phyloP scores from a whole-genome alignment of 92 coral and sea anemone genomes.

The Epizoanthus illoricatus region DNA sequence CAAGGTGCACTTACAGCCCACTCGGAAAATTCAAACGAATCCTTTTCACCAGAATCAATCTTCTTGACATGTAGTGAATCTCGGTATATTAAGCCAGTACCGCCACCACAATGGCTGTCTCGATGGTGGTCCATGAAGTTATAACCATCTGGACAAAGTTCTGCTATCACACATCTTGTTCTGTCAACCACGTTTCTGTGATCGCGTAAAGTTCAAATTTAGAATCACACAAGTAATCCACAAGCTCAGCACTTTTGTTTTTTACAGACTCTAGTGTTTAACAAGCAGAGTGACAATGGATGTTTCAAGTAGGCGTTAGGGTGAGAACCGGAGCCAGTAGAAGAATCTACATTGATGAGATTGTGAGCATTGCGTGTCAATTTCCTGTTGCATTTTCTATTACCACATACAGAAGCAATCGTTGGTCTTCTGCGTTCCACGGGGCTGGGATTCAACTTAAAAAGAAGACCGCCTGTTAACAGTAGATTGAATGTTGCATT shows the following conservation, averaged over 20 bases:
- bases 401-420: constrained; percentile 13
- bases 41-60: constrained; percentile 49
- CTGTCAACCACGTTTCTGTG: constrained; percentile 39
- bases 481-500: constrained; percentile 24
- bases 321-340: constrained; percentile 9
- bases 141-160: constrained; percentile 39
- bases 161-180: constrained; percentile 37
- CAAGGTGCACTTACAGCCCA: constrained; percentile 36
- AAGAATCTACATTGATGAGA: constrained; percentile 16
- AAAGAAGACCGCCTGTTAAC: constrained; percentile 31
- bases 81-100: constrained; percentile 27
- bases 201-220: constrained; percentile 42
- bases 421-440: constrained; percentile 32
- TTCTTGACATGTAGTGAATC: constrained; percentile 33
- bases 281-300: constrained; percentile 26
- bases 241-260: constrained; percentile 38
- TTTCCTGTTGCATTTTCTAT: constrained; percentile 4
- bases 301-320: constrained; percentile 1
- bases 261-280: constrained; percentile 31
- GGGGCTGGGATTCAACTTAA: constrained; percentile 33
- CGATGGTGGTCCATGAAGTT: constrained; percentile 19
- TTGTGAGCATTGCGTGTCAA: constrained; percentile 3
- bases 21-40: constrained; percentile 53
- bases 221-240: constrained; percentile 42
- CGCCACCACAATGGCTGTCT: constrained; percentile 22